These are phyloP conservation scores for Caenorhabditis angaria DNA, from an alignment of 2,888 invertebrate genomes.

Conservation along the genomic window DNA sequence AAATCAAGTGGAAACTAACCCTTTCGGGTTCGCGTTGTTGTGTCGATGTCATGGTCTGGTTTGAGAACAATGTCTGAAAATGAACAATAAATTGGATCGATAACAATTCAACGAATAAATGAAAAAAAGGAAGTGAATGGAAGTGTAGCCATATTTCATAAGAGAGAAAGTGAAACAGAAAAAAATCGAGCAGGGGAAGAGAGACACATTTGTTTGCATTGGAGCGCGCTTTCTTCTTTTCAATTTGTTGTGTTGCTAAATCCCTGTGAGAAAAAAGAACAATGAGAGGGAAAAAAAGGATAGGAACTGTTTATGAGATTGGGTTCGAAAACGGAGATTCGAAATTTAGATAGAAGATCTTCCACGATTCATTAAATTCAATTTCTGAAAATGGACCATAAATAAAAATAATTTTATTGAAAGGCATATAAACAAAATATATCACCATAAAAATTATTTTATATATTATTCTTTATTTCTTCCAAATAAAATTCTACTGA, in stretches of 20 bases:
- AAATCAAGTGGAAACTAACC: slow-evolving; percentile 11
- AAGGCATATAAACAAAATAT: too few species aligned
- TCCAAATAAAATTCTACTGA: too few species aligned
- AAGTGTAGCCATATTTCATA: not conserved
- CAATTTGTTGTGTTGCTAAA: too few species aligned
- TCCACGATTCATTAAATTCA: too few species aligned
- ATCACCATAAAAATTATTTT: too few species aligned
- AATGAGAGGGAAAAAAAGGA: too few species aligned
- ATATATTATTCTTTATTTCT: too few species aligned
- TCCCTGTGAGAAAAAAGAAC: not conserved
- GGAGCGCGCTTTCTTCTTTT: not conserved
- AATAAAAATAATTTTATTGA: too few species aligned
- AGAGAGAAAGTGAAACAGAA: not conserved
- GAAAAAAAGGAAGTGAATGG: slow-evolving; percentile 1
- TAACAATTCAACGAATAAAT: not conserved
- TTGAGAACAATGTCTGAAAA: slow-evolving; percentile 5
- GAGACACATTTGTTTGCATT: not conserved
- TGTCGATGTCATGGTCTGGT: slow-evolving; percentile 9
- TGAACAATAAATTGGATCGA: not conserved
- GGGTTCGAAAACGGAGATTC: too few species aligned
- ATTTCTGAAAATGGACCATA: too few species aligned
- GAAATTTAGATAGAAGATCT: too few species aligned
- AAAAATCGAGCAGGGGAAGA: not conserved
- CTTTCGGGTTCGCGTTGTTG: slow-evolving; percentile 34
- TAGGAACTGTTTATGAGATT: too few species aligned